Evolutionary conservation across 2,797 vertebrate species (phyloP).

Genomic region (Acanthurus leucopareius): DNA sequence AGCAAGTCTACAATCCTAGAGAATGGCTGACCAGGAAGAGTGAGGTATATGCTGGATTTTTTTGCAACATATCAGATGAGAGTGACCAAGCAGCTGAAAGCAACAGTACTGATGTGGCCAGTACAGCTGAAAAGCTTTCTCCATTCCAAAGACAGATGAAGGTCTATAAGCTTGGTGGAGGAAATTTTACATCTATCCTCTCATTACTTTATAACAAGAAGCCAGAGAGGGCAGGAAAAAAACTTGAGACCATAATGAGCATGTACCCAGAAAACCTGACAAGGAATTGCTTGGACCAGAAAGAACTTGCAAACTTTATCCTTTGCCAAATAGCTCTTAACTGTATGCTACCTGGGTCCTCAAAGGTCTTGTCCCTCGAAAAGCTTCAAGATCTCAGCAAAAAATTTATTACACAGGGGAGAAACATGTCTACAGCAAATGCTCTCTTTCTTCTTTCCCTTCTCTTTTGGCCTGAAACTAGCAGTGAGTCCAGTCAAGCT

Average conservation of each 20-base stretch:
- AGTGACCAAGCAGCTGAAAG: neutral
- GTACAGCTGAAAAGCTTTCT: neutral
- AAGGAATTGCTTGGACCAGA: neutral
- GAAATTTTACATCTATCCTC: slow-evolving; percentile 73
- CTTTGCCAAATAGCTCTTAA: neutral
- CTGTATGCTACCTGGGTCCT: neutral
- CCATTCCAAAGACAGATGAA: neutral
- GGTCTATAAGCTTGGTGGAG: neutral
- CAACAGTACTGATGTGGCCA: neutral
- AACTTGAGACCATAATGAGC: neutral
- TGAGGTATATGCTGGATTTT: neutral
- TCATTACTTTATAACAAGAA: slow-evolving; percentile 73
- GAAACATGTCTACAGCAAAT: slow-evolving; percentile 54
- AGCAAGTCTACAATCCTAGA: slow-evolving; percentile 74
- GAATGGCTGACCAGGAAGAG: neutral
- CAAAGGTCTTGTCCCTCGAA: neutral
- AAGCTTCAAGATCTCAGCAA: neutral
- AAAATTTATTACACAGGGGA: neutral
- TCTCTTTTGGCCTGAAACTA: slow-evolving; percentile 80
- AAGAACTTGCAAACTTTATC: neutral
- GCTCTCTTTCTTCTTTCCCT: slow-evolving; percentile 80
- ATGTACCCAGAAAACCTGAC: neutral
- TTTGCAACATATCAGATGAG: neutral
- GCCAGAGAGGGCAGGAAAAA: neutral
- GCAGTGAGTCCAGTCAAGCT: neutral